Evolutionary conservation across 53 echinoderm and acorn worm species (phyloP), one percentile per base, ranked within the genome.

Genomic region (Luidia sarsii): DNA sequence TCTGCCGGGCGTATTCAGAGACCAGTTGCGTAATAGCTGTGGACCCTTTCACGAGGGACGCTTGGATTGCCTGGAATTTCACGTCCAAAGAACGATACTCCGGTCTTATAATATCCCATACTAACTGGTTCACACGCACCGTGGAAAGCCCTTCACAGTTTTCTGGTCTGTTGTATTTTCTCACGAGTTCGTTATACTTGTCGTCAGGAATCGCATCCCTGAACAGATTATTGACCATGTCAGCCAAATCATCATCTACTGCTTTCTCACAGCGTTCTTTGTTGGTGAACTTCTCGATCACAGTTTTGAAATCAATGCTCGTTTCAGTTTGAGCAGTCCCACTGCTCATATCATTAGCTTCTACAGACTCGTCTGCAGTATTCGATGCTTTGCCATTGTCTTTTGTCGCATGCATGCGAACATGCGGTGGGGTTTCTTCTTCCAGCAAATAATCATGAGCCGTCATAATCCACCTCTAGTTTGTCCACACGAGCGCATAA

Each of bases 151-250:
- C 81, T 37, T 52, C 54, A 29, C 67, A 82, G 27, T 68, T 82
- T 22, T 82, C 82, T 36, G 82, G 82, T 56, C 57, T 64, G 27
- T 55, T 50, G 28, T 38, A 67, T 68, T 67, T 52, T 54, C 55
- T 67, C 28, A 56, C 24, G 21, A 82, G 68, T 7, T 82, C 82
- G 45, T 24, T 82, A 36, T 16, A 54, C 21, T 68, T 69, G n/a
- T 82, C 82, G 7, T 68, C 82, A 82, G 68, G 28, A 36, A 57
- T 69, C 38, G 68, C 82, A 54, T 82, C 82, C 49, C 69, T 68
- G 57, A 82, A 82, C 29, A 59, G 41, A 16, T 23, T 51, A 69
- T 82, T 82, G n/a, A 82, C 69, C 51, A 82, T 70, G 55, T 53
- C 48, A 39, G 83, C 69, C 46, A 82, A 56, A 25, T 82, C 52